phyloP scores from a whole-genome alignment of 2,113 vertebrate species.

The Rhynchopsitta pachyrhyncha region DNA sequence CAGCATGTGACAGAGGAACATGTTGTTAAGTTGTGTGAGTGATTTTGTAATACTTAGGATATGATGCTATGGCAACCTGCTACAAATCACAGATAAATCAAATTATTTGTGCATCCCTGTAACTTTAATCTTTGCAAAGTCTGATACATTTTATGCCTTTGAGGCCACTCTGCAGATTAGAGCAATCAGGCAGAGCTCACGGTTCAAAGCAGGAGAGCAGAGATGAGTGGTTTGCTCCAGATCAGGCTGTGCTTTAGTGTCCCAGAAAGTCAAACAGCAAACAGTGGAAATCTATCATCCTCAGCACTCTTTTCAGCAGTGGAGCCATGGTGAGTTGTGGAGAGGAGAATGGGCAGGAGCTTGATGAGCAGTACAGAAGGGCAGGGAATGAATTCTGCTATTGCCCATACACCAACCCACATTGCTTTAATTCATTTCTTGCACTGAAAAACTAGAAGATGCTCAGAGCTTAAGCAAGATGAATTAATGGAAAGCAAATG shows the following conservation, averaged over 20 bases:
- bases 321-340: neutral
- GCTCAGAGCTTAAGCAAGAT: neutral
- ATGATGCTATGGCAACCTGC: constrained; percentile 64
- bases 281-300: neutral
- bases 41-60: constrained; percentile 42
- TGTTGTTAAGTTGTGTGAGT: constrained; percentile 37
- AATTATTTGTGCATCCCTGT: constrained; percentile 48
- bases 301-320: neutral
- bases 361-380: neutral
- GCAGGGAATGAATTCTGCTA: neutral
- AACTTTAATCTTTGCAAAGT: constrained; percentile 50
- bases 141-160: constrained; percentile 15
- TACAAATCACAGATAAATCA: constrained; percentile 57
- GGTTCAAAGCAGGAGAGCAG: constrained; percentile 24
- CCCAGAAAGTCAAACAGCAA: constrained; percentile 48
- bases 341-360: neutral
- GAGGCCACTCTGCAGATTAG: constrained; percentile 10
- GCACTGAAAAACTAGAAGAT: neutral
- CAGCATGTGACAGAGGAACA: constrained; percentile 44
- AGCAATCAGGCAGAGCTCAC: constrained; percentile 7
- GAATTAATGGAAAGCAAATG: neutral
- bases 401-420: neutral
- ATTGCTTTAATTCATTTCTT: neutral
- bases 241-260: neutral
- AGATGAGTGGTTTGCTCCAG: constrained; percentile 1